Conservation (phyloP, 2,888 invertebrate genomes). For the Dasysyrphus tricinctus region DNA sequence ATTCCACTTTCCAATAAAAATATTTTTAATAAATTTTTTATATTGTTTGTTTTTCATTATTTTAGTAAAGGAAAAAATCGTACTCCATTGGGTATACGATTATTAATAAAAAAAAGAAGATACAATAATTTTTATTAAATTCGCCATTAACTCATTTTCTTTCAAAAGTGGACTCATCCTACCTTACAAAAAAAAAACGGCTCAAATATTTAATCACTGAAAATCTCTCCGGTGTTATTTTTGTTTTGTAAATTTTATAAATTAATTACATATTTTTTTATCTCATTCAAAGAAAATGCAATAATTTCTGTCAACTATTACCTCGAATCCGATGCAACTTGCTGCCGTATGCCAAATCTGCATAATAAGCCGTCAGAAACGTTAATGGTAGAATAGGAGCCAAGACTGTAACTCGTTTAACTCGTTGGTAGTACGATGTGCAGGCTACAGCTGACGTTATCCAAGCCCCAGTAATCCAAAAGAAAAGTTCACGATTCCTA, state of each 20-base stretch:
- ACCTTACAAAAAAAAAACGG: too few relatives aligned
- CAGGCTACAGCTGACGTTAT: conserved; percentile 85
- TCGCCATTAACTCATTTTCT: too few relatives aligned
- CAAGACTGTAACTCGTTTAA: conserved; percentile 86
- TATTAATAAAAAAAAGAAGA: too few relatives aligned
- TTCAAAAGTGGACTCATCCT: too few relatives aligned
- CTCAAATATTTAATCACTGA: too few relatives aligned
- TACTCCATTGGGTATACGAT: too few relatives aligned
- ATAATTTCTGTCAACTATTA: conserved; percentile 79
- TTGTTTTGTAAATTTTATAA: not conserved
- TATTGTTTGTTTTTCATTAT: too few relatives aligned
- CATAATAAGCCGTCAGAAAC: conserved; percentile 89
- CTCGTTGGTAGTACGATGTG: conserved; percentile 85
- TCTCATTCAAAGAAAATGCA: not conserved
- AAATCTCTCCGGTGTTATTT: too few relatives aligned
- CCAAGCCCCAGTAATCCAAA: conserved; percentile 89
- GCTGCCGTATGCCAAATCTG: conserved; percentile 90
- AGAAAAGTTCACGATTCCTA: conserved; percentile 88
- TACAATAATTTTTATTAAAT: too few relatives aligned
- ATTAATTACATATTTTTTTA: not conserved
- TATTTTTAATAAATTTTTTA: too few relatives aligned
- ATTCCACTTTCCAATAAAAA: too few relatives aligned
- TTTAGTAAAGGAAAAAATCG: too few relatives aligned
- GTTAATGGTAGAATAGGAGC: conserved; percentile 89
- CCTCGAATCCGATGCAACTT: conserved; percentile 90